Percentiles rank a stretch among this genome's conserved stretches.
phyloP scores from a whole-genome alignment of 2,113 vertebrate species.

The Sinocyclocheilus anshuiensis region DNA sequence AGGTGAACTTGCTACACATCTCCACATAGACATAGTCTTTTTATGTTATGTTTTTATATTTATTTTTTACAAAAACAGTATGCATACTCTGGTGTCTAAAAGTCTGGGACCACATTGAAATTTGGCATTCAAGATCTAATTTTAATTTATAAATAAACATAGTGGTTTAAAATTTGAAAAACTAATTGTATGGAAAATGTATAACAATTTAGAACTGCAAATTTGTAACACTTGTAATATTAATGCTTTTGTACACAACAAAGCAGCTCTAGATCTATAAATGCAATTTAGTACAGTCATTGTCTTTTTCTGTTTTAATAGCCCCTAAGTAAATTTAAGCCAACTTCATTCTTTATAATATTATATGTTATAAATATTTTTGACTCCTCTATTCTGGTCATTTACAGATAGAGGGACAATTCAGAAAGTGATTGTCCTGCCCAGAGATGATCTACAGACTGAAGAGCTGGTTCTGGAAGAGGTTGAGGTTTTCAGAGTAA shows the following conservation, averaged over 20 bases:
- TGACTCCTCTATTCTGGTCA: neutral
- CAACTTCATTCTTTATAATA: neutral
- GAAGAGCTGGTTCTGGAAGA: conserved; percentile 97
- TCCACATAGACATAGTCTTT: neutral
- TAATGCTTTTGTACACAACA: neutral
- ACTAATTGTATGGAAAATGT: neutral
- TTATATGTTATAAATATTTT: neutral
- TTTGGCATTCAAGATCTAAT: neutral
- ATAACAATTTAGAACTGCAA: neutral
- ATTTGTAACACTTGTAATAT: neutral
- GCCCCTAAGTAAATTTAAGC: neutral
- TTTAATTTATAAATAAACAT: neutral
- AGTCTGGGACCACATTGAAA: neutral
- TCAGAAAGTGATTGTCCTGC: conserved; percentile 97
- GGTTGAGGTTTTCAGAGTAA: conserved; percentile 90
- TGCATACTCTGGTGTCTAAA: neutral
- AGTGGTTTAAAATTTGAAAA: no score
- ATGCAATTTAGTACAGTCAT: neutral
- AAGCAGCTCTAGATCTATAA: neutral
- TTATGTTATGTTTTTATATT: neutral
- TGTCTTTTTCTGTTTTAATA: neutral
- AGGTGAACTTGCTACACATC: conserved; percentile 74
- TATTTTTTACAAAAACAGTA: neutral
- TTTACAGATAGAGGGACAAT: conserved; percentile 89
- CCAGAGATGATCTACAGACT: conserved; percentile 92